Base-by-base conservation (phyloP, 1,140 invertebrate species). In the Uloborus diversus region DNA sequence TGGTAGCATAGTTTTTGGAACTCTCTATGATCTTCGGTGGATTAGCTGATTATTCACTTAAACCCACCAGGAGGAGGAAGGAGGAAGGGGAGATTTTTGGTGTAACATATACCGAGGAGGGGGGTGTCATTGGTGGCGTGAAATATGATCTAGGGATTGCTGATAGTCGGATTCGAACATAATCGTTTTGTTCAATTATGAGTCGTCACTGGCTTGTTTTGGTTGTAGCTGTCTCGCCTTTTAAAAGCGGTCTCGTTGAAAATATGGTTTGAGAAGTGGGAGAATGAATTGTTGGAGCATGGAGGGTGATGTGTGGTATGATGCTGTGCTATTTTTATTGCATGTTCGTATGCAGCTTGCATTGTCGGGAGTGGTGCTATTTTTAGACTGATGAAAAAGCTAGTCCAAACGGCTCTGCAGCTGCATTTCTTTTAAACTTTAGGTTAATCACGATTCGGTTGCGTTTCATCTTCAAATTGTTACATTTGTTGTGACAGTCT, bases 1-100 rank as follows among this genome's bases (percentile, higher is more conserved):
- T 62, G 9, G 37, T 17, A 23, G 53, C 13, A 14, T 27, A 13
- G 25, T 28, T 75, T 75, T 32, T 23, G n/a, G 30, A 30, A 20
- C n/a, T 47, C 47, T 30, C 33, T 30, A 27, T 37, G 51, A 47
- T 37, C 42, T 35, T 23, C 32, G 13, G 30, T 30, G 73, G 73
- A 76, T 76, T 76, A 76, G 59, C 27, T 76, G 73, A 76, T 76
- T 76, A 76, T 76, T 76, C 73, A 76, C 73, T 76, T 76, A 76
- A 65, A 65, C 32, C 57, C 28, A 51, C 14, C 27, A 42, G 57
- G 42, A 49, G 47, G 28, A 25, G 37, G 25, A 32, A 28, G 30
- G 20, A 20, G 2, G 27, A 23, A 4, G 7, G 17, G n/a, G n/a
- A n/a, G n/a, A n/a, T n/a, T n/a, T n/a, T n/a, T n/a, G 49, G 49